Evolutionary conservation across 2,888 invertebrate genomes (phyloP), one percentile per base, ranked within the genome.

Genomic region (Cheilosia urbana): DNA sequence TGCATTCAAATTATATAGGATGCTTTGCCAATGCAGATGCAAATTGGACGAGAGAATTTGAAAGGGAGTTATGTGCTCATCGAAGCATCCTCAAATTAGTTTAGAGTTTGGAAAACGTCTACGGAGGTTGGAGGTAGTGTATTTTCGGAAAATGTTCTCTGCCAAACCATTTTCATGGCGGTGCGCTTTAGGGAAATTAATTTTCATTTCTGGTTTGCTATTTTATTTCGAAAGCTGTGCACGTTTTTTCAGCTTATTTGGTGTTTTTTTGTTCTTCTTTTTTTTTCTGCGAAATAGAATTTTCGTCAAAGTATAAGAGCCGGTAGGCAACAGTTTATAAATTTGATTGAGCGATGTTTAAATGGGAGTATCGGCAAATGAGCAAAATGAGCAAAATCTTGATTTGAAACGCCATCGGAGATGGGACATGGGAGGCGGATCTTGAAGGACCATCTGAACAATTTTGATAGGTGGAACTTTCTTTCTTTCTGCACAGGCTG

Each of bases 11-110:
- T 85, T 85, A 80, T 85, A 80, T 85, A 68, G 68, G 65, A 57
- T 57, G 42, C 62, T 42, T 57, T 72, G 68, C 62, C 81, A 77
- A 76, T 81, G 81, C 85, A 66, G 72, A 85, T 81, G 85, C 85
- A 85, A 72, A 77, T 81, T 76, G 55, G 47, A 69, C n/a, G 75
- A 66, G 76, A 57, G 55, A 47, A 66, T 72, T 62, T 49, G 53
- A 55, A 40, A 51, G 55, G 80, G 65, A 66, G 73, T 71, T 66
- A 45, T 73, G 65, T 81, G 81, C 85, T 60, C 81, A 85, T 85
- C 81, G 85, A 81, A 85, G 85, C 81, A 77, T 85, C 57, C 49
- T 68, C 49, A 85, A 85, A 85, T 80, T 81, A 77, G 81, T 85
- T 85, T 81, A 62, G 71, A 81, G 69, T 85, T 85, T 65, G 42